A percentile compares a stretch with the other conserved stretches of the same genome.
Evolutionary conservation across 1,140 invertebrate species (phyloP).

Genomic region (Drosophila ambigua): DNA sequence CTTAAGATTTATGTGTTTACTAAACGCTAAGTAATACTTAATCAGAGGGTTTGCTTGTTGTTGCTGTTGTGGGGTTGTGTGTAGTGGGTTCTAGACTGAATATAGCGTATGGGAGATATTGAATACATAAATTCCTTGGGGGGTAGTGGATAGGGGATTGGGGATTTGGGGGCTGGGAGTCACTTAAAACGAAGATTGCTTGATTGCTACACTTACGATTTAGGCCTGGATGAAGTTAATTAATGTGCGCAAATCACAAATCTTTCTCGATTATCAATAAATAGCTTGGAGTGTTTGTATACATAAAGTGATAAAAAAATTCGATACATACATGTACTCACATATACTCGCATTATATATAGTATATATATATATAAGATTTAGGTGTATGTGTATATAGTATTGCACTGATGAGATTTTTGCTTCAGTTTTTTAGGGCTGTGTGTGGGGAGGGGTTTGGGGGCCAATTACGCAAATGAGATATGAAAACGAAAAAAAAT

Average conservation of each 20-base stretch:
- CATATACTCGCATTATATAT: constrained; percentile 3
- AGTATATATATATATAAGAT: constrained; percentile 24
- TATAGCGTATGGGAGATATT: constrained; percentile 28
- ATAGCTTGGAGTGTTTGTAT: constrained; percentile 60
- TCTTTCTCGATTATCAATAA: constrained; percentile 61
- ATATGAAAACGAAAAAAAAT: constrained; percentile 20
- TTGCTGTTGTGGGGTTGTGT: not conserved
- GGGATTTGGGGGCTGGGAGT: too few relatives aligned
- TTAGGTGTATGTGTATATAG: constrained; percentile 31
- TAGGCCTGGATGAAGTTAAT: constrained; percentile 22
- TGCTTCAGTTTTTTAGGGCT: constrained; percentile 30
- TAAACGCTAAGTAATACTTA: constrained; percentile 76
- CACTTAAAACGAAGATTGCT: constrained; percentile 56
- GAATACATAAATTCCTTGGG: constrained; percentile 47
- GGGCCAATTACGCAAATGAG: constrained; percentile 44
- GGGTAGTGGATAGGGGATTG: not conserved
- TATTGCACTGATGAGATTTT: constrained; percentile 74
- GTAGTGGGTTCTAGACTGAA: constrained; percentile 22
- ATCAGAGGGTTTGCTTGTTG: constrained; percentile 61
- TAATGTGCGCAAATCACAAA: constrained; percentile 50
- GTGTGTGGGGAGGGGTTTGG: too few relatives aligned
- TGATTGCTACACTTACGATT: constrained; percentile 30
- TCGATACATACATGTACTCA: constrained; percentile 9
- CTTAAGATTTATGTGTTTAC: constrained; percentile 62
- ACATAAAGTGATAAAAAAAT: constrained; percentile 36